Conservation (phyloP, 2,113 vertebrate species). For the Columba janthina region DNA sequence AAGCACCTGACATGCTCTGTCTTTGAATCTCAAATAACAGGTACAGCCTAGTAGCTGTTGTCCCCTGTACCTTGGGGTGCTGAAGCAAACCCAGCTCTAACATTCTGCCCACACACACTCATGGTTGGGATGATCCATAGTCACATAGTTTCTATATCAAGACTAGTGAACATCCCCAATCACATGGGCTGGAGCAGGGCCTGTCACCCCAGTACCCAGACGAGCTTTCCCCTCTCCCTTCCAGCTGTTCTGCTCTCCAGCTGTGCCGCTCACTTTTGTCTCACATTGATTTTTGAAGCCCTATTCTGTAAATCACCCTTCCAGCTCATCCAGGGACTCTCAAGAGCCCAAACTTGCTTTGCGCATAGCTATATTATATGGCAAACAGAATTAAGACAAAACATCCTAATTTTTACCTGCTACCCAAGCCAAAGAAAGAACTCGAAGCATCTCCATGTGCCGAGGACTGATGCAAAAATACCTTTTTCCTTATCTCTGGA, state of each 20-base stretch:
- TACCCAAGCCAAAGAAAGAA: neutral
- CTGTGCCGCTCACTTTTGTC: neutral
- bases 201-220: neutral
- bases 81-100: neutral
- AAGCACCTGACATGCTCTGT: neutral
- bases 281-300: neutral
- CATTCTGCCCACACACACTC: constrained; percentile 48
- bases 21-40: neutral
- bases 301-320: neutral
- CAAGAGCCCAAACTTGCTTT: neutral
- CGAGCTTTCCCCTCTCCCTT: neutral
- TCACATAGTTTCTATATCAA: constrained; percentile 63
- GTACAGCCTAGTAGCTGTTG: neutral
- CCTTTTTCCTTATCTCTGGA: neutral
- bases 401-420: neutral
- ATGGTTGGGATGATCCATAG: constrained; percentile 55
- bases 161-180: constrained; percentile 36
- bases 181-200: constrained; percentile 42
- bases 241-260: neutral
- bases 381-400: neutral
- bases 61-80: neutral
- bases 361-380: accelerated
- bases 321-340: neutral
- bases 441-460: neutral
- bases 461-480: neutral